A percentile compares a stretch with the other conserved stretches of the same genome.
phyloP scores from a whole-genome alignment of 2,113 vertebrate genomes.

The Marcusenius ussheri region DNA sequence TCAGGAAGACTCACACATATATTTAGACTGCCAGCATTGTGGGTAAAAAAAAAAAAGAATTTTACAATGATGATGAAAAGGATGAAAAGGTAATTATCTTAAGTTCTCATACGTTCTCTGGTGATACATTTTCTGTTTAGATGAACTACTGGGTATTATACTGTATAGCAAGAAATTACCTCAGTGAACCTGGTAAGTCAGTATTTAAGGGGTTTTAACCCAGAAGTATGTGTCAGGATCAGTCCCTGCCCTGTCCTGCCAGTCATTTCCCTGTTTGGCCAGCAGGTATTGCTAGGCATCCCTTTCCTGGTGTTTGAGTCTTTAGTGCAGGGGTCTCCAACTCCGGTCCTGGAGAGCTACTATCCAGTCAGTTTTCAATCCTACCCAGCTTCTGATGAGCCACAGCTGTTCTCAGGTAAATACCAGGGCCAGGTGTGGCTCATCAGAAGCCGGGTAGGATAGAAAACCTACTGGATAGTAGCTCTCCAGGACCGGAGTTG shows the following conservation, averaged over 20 bases:
- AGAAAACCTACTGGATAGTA: too few species aligned
- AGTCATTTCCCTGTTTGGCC: background rate
- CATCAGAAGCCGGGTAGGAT: too few species aligned
- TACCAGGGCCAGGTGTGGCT: too few species aligned
- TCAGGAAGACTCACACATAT: background rate
- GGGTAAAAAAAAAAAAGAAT: background rate
- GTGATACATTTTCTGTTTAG: background rate
- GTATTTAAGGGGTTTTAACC: background rate
- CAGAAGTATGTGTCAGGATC: background rate
- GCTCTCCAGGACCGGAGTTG: too few species aligned
- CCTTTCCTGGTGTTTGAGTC: background rate
- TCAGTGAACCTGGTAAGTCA: background rate
- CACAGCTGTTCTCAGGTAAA: too few species aligned
- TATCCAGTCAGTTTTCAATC: too few species aligned
- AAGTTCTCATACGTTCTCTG: background rate
- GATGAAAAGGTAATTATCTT: background rate
- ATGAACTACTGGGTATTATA: background rate
- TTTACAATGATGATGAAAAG: background rate
- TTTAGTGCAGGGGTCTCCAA: background rate
- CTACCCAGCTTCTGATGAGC: too few species aligned
- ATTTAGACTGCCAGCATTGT: background rate
- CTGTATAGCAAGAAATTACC: background rate
- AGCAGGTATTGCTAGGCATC: background rate
- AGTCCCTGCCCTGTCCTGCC: background rate
- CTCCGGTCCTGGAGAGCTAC: too few species aligned